phyloP scores from a whole-genome alignment of 2,113 vertebrate genomes.

The Austrofundulus limnaeus region DNA sequence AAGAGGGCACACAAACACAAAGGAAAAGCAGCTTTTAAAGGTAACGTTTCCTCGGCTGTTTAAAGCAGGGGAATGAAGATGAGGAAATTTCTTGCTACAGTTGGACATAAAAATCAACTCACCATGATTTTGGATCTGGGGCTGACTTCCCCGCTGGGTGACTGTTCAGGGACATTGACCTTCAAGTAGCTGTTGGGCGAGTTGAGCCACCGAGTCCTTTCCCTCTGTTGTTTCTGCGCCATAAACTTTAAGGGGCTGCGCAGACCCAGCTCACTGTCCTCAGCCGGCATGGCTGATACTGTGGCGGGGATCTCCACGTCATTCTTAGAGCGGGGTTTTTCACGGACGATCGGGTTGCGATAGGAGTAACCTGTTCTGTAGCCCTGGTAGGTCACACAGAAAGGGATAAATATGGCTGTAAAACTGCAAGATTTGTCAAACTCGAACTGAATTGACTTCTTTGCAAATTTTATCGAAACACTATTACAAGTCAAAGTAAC shows the following conservation, averaged over 20 bases:
- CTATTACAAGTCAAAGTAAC: conserved; percentile 8
- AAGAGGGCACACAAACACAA: conserved; percentile 70
- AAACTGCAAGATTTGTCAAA: conserved; percentile 4
- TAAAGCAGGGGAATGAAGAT: not conserved
- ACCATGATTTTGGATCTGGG: conserved; percentile 91
- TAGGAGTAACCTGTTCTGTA: conserved; percentile 96
- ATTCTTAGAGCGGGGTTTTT: conserved; percentile 91
- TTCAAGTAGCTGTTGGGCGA: conserved; percentile 94
- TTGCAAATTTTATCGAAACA: not conserved
- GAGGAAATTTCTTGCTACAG: conserved; percentile 2
- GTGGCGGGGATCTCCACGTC: conserved; percentile 95
- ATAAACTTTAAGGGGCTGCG: conserved; percentile 88
- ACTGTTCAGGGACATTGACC: conserved; percentile 91
- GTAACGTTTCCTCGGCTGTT: not conserved
- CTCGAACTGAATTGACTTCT: too few relatives aligned
- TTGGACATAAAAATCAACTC: conserved; percentile 46
- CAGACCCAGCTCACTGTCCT: conserved; percentile 82
- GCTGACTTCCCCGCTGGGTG: conserved; percentile 86
- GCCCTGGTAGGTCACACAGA: conserved; percentile 77
- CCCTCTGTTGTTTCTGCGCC: conserved; percentile 89
- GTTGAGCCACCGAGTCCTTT: conserved; percentile 92
- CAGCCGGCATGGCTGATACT: conserved; percentile 86
- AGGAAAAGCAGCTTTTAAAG: conserved; percentile 6
- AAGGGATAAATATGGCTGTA: not conserved
- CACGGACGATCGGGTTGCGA: conserved; percentile 88